Evolutionary conservation across 2,888 invertebrate genomes (phyloP), one percentile per base, ranked within the genome.

Genomic region (Apocheima hispidaria): DNA sequence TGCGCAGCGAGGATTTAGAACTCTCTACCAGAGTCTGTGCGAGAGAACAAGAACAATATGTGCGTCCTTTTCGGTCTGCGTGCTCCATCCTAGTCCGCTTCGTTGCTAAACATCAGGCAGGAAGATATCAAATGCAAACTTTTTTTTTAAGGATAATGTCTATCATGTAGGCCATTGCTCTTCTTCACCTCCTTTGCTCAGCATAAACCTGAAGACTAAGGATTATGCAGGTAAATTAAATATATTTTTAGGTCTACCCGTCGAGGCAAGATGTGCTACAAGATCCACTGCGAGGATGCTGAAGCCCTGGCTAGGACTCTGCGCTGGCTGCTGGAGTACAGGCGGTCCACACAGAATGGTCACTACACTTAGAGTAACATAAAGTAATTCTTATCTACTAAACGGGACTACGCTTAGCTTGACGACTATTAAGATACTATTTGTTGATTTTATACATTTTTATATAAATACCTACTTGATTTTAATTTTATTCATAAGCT

Each of bases 231-330:
- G n/a, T 33, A 7, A 16, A 14, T 14, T 9, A 2, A 1, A 2
- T 38, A 20, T 20, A 10, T 12, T 46, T 53, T 9, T 56, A 61
- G 61, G 5, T 20, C 46, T 9, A 50, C 54, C 0, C 70, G 72
- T 16, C 66, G 60, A 20, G 73, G 71, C 56, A 86, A 82, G 56
- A 82, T 77, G 35, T 91, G 91, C 70, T 80, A 84, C 78, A 83
- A 84, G 61, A 73, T 90, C 53, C 83, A 68, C 35, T 92, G 91
- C 63, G 87, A 88, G 46, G 87, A 90, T 60, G 80, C 85, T 0
- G 78, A 77, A 1, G 81, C 86, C 0, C 70, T 91, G 20, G 74
- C 75, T 52, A 72, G 66, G 52, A 75, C 81, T 20, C 75, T 92
- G 26, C 76, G 73, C 0, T 90, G 88, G 88, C 68, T 92, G 33